Evolutionary conservation across 2,888 invertebrate genomes (phyloP), one percentile per base, ranked within the genome.

Genomic region (Synergus laeviventris): DNA sequence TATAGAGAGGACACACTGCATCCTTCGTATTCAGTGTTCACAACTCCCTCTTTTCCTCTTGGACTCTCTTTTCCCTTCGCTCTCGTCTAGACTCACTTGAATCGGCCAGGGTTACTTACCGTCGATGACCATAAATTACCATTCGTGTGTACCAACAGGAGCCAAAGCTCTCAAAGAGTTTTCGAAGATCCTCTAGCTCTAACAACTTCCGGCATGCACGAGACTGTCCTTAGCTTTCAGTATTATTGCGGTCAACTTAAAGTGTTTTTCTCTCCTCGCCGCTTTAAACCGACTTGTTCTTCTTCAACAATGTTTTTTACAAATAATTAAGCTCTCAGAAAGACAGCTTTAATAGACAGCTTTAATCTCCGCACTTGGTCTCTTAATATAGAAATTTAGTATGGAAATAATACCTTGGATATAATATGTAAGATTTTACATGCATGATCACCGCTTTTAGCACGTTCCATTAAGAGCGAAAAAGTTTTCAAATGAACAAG

Each of bases 1-100:
- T 89, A 89, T 89, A 88, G 88, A 89, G 88, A 86, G 85, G 82
- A 82, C 81, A 82, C 80, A 81, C 79, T 76, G 79, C 80, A 79
- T 76, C 82, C 78, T 79, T 78, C 77, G 76, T 78, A 59, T 75
- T 79, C 75, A 79, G 76, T 78, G 66, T 76, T 80, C 75, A 80
- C 81, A 76, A 78, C 79, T 79, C 79, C 80, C 76, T 82, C 79
- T 76, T 79, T 77, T 81, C 78, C 74, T 78, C 79, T 21, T 4
- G 21, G 21, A 79, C 73, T 74, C 76, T 76, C 73, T 76, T 78
- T 78, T 81, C 39, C 76, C 18, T 21, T 73, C 9, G 38, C 54
- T 24, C 73, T 73, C 62, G 86, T 84, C 83, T 81, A 86, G 84
- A 85, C 85, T 79, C 78, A 78, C 82, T 70, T 39, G 66, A 70